Percentiles rank a stretch among this genome's conserved stretches.
Evolutionary conservation across 2,113 vertebrate species (phyloP).

Genomic region (Labeo catla): DNA sequence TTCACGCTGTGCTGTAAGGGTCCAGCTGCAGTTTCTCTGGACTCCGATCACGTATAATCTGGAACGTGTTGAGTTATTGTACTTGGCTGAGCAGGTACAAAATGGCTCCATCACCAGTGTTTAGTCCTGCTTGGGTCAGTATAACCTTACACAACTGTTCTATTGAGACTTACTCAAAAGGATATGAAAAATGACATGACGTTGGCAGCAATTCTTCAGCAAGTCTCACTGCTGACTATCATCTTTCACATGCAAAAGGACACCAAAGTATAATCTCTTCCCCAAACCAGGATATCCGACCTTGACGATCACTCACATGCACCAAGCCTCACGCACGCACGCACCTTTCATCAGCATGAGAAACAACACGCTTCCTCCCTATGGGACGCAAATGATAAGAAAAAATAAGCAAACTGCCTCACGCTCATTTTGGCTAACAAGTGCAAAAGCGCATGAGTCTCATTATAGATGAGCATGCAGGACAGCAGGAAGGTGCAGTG

Average conservation of each 20-base stretch:
- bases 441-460: constrained; percentile 26
- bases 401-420: not conserved
- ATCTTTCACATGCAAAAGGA: not conserved
- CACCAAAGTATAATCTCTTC: not conserved
- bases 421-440: constrained; percentile 19
- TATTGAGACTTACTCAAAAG: not conserved
- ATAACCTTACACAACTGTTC: not conserved
- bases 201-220: not conserved
- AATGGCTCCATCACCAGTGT: constrained; percentile 10
- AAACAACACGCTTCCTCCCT: not conserved
- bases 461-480: constrained; percentile 3
- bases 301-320: not conserved
- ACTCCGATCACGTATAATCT: constrained; percentile 19
- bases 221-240: not conserved
- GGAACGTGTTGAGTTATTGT: constrained; percentile 34
- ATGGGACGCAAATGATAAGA: not conserved
- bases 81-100: constrained; percentile 22
- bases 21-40: not conserved
- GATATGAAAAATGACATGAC: not conserved
- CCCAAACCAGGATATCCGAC: not conserved
- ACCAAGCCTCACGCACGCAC: not conserved
- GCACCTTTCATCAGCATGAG: not conserved
- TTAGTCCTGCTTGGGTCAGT: not conserved
- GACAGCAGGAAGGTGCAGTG: constrained; percentile 5
- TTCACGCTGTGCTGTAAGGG: not conserved